phyloP scores from a whole-genome alignment of 2,113 vertebrate species.

The Deroptyus accipitrinus region DNA sequence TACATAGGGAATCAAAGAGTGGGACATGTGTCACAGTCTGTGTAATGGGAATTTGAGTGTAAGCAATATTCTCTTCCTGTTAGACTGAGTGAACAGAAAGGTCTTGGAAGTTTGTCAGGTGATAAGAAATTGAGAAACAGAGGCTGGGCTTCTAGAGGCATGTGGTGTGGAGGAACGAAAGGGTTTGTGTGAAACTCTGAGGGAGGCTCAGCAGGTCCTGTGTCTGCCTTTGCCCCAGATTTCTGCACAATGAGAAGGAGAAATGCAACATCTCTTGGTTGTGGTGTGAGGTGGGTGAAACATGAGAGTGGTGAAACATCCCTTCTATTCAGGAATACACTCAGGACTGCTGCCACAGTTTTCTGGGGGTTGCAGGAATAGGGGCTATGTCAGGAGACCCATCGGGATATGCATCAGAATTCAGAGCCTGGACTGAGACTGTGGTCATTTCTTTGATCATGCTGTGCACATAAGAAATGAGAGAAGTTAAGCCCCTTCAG shows the following conservation, averaged over 20 bases:
- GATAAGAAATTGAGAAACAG: neutral
- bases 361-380: neutral
- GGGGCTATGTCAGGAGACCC: neutral
- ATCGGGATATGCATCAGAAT: neutral
- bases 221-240: neutral
- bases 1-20: neutral
- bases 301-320: neutral
- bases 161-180: fast-evolving
- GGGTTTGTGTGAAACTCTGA: neutral
- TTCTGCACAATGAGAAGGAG: neutral
- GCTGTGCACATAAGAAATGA: neutral
- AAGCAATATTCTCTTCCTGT: neutral
- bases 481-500: neutral
- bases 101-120: neutral
- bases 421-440: neutral
- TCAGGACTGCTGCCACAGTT: neutral
- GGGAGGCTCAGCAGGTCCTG: neutral
- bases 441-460: neutral
- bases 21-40: neutral
- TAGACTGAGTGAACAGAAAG: neutral
- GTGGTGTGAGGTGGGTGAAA: neutral
- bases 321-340: neutral
- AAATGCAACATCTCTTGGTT: neutral
- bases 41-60: neutral
- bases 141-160: neutral